phyloP scores from a whole-genome alignment of 2,888 invertebrate genomes.

The Tryphoninae sp. region DNA sequence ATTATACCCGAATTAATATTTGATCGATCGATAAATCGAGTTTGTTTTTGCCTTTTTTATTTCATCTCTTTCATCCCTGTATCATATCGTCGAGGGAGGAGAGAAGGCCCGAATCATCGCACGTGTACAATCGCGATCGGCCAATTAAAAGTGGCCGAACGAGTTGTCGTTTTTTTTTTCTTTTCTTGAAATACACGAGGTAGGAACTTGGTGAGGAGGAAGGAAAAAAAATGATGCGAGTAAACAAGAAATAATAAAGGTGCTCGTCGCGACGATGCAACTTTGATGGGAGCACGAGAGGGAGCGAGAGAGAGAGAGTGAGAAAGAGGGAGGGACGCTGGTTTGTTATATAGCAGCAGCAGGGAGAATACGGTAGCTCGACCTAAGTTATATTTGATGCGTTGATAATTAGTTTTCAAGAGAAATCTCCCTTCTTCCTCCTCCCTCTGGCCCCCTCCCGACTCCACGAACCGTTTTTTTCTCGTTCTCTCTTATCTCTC shows the following conservation, averaged over 20 bases:
- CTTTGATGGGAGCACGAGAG: slow-evolving; percentile 23
- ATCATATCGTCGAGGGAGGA: slow-evolving; percentile 29
- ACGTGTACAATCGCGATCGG: slow-evolving; percentile 68
- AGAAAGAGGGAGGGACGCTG: slow-evolving; percentile 38
- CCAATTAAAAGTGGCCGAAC: slow-evolving; percentile 75
- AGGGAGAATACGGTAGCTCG: slow-evolving; percentile 77
- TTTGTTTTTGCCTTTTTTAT: slow-evolving; percentile 5
- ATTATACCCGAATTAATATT: background rate
- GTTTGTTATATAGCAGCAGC: slow-evolving; percentile 50
- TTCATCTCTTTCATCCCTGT: background rate
- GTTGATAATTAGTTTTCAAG: slow-evolving; percentile 79
- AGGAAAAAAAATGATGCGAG: slow-evolving; percentile 62
- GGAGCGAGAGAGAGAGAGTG: slow-evolving; percentile 61
- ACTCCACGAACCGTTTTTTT: slow-evolving; percentile 10
- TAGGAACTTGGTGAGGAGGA: slow-evolving; percentile 59
- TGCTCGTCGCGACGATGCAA: slow-evolving; percentile 43
- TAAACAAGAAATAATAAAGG: slow-evolving; percentile 72
- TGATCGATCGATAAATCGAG: slow-evolving; percentile 13
- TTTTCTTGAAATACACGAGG: slow-evolving; percentile 25
- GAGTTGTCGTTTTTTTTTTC: slow-evolving; percentile 35
- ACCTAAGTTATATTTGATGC: slow-evolving; percentile 79
- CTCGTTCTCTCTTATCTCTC: slow-evolving; percentile 41
- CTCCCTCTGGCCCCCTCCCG: slow-evolving; percentile 40
- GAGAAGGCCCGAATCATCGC: slow-evolving; percentile 71
- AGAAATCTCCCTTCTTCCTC: slow-evolving; percentile 64